A percentile compares a stretch with the other conserved stretches of the same genome.
Conservation (phyloP, 2,113 vertebrate genomes). For the Catharus minimus region DNA sequence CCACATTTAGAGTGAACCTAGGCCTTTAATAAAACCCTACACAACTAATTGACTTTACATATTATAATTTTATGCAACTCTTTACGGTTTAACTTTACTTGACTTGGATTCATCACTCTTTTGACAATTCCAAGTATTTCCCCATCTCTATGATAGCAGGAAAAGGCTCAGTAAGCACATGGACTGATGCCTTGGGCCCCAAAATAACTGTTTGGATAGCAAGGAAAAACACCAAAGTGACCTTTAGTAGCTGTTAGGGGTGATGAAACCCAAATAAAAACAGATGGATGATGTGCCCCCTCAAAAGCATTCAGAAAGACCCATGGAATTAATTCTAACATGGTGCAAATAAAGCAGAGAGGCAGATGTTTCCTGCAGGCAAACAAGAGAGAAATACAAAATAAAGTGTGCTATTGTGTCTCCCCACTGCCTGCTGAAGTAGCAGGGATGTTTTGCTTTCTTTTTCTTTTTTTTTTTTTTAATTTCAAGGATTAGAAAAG, state of each 20-base stretch:
- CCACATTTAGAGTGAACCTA: neutral
- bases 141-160: neutral
- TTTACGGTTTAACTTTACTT: neutral
- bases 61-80: neutral
- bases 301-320: neutral
- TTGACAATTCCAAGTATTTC: neutral
- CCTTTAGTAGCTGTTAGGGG: neutral
- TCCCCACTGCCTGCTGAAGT: neutral
- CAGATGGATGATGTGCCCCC: neutral
- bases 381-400: neutral
- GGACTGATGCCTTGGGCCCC: neutral
- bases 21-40: neutral
- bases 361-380: slow-evolving; percentile 19
- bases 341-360: neutral
- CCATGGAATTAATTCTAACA: neutral
- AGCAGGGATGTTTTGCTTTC: neutral
- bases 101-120: neutral
- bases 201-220: neutral
- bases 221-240: neutral
- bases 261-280: slow-evolving; percentile 35
- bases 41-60: neutral
- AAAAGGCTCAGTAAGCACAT: neutral
- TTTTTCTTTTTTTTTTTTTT: neutral
- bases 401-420: neutral
- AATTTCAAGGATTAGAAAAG: neutral